Evolutionary conservation across 2,113 vertebrate species (phyloP).

Genomic region (Forbesichthys papilliferus): DNA sequence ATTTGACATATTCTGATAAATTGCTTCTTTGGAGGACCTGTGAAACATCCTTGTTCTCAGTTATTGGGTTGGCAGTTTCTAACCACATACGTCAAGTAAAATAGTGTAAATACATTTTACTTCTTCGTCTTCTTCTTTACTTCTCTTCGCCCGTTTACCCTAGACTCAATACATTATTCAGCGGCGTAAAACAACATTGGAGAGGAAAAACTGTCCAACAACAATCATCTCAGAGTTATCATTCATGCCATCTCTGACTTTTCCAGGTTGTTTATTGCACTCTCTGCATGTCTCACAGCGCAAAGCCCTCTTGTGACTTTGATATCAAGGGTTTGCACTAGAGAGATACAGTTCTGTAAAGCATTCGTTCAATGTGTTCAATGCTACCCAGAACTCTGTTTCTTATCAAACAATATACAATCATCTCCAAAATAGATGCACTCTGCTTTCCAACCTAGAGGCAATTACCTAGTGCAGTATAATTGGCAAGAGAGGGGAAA

Average conservation of each 20-base stretch:
- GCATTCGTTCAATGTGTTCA: slow-evolving; percentile 15
- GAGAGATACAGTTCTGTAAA: slow-evolving; percentile 33
- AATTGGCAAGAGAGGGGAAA: slow-evolving; percentile 61
- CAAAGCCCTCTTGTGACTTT: slow-evolving; percentile 41
- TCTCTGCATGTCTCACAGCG: slow-evolving; percentile 38
- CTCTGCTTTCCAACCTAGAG: slow-evolving; percentile 38
- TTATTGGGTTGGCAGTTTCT: slow-evolving; percentile 37
- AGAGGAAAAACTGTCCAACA: slow-evolving; percentile 43
- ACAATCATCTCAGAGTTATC: slow-evolving; percentile 50
- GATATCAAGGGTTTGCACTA: slow-evolving; percentile 45
- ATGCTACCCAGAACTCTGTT: slow-evolving; percentile 20
- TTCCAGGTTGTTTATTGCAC: slow-evolving; percentile 56
- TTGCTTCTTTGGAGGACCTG: neutral
- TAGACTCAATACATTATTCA: slow-evolving; percentile 50
- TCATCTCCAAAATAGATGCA: slow-evolving; percentile 50
- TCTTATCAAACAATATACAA: slow-evolving; percentile 49
- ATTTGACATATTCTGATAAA: too few relatives aligned
- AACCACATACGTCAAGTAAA: slow-evolving; percentile 23
- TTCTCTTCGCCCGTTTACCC: slow-evolving; percentile 25
- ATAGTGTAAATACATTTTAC: slow-evolving; percentile 9
- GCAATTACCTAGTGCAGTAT: slow-evolving; percentile 57
- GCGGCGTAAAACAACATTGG: slow-evolving; percentile 26
- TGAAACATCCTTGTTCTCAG: slow-evolving; percentile 11
- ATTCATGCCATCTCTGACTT: slow-evolving; percentile 57
- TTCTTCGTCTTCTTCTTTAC: slow-evolving; percentile 3